Percentiles rank a stretch among this genome's conserved stretches.
phyloP scores from a whole-genome alignment of 2,888 invertebrate genomes.

The Pseudanteris insignis region DNA sequence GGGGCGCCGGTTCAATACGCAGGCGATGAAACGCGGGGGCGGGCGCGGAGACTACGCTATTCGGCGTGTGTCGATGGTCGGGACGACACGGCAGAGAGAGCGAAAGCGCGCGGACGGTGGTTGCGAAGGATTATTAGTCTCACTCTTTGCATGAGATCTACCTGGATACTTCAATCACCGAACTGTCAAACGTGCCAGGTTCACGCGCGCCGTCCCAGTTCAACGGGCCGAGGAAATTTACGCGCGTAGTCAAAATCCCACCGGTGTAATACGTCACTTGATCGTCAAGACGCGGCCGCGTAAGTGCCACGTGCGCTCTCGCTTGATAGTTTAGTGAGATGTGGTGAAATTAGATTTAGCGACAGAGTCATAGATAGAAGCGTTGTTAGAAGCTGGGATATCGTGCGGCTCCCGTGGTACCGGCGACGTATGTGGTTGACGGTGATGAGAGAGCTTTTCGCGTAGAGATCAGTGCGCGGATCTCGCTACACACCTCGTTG shows the following conservation, averaged over 20 bases:
- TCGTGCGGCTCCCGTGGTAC: neutral
- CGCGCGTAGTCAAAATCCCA: neutral
- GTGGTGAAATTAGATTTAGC: too few species aligned
- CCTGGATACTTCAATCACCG: slow-evolving; percentile 19
- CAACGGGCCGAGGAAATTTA: neutral
- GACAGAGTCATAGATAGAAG: too few species aligned
- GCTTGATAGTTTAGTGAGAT: slow-evolving; percentile 27
- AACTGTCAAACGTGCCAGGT: slow-evolving; percentile 16
- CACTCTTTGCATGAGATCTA: too few species aligned
- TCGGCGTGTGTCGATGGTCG: slow-evolving; percentile 64
- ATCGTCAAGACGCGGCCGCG: slow-evolving; percentile 17
- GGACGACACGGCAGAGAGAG: slow-evolving; percentile 55
- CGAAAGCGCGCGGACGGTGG: slow-evolving; percentile 56
- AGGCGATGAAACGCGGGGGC: slow-evolving; percentile 60
- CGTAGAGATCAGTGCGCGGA: slow-evolving; percentile 8
- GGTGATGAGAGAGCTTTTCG: too few species aligned
- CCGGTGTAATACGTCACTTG: neutral
- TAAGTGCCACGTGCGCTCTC: slow-evolving; percentile 43
- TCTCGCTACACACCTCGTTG: neutral
- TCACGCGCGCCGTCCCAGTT: neutral
- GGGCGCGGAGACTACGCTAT: slow-evolving; percentile 53
- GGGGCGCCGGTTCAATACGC: slow-evolving; percentile 59
- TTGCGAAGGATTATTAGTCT: slow-evolving; percentile 46
- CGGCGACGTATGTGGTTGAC: too few species aligned
- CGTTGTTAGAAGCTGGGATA: too few species aligned